Base-by-base conservation (phyloP, 2,888 invertebrate species). In the Byasa hedistus region DNA sequence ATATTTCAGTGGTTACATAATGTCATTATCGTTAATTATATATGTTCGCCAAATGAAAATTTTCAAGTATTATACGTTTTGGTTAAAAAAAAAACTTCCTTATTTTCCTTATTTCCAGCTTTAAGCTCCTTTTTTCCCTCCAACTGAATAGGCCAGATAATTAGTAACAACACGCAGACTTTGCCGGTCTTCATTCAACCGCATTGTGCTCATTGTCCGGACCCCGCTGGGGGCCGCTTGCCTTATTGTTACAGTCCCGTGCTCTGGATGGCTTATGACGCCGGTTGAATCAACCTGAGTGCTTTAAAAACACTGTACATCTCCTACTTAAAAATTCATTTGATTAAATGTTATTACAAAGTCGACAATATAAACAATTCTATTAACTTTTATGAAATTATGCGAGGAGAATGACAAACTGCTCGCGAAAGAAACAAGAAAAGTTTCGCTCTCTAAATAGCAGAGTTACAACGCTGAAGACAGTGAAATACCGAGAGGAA, bases 101-200 rank as follows among this genome's bases (percentile, higher is more conserved):
- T 54, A 58, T 64, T 64, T 64, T 54, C 27, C 64, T 64, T 44
- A 23, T 59, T 39, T 54, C 21, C 22, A 24, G 27, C n/a, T 36
- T 27, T 61, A 39, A 48, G 22, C 27, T 39, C 22, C 23, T 57
- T 51, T 32, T 59, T 64, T 58, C 58, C 23, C 21, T n/a, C 54
- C 36, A 64, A 44, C 54, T 73, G 72, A 76, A 76, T 73, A 73
- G 75, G 76, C 78, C 78, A 80, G 83, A 84, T 86, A 85, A 87
- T 87, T 86, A 84, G 82, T 79, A 81, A 72, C 75, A 76, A 82
- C 81, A 80, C 75, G 77, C 77, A 74, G 78, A 79, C 81, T 80
- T 80, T 80, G 76, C 80, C 75, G 78, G 74, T 64, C 58, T 77
- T 79, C 77, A 77, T 78, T 76, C 77, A 58, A 74, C 76, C 71